Evolutionary conservation across 2,113 vertebrate genomes (phyloP), one percentile per base, ranked within the genome.

Genomic region (Colossoma macropomum): DNA sequence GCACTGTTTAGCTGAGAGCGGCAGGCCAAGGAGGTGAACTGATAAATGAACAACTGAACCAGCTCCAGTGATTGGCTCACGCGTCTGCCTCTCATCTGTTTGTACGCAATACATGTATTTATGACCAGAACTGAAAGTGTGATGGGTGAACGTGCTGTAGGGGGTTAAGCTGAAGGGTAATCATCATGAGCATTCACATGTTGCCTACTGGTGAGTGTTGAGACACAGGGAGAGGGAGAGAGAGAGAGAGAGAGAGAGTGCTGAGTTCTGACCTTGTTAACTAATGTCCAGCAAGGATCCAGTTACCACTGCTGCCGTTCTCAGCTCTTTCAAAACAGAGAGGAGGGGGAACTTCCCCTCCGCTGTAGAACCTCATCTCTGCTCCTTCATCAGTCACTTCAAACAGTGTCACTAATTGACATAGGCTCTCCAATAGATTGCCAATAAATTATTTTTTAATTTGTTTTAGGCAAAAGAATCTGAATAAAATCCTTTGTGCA

Each of bases 211-310:
- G 66, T 41, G 63, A 66, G 68, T 12, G 38, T 45, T 45, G 25
- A 45, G 38, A 0, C 54, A 23, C 0, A 69, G 74, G 32, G 28
- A 75, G 28, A 52, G 17, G 48, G 65, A 69, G 78, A 32, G 38
- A 75, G 38, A 52, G 19, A 48, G 71, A 45, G 10, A 70, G 78
- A 48, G 38, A 75, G 38, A 52, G 16, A 48, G 71, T 69, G 65
- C 72, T 82, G 79, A 82, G 83, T 76, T 80, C 75, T 88, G 87
- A 87, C 88, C 88, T 87, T 88, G 87, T 84, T 79, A 85, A 80
- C 84, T 38, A 73, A 82, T 54, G 84, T 71, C 72, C 59, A 77
- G 81, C 75, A 59, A 48, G 48, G 75, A 84, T 85, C 79, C 68
- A 25, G 77, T 87, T 83, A 77, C 86, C 73, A 45, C 56, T 50